phyloP scores from a whole-genome alignment of 2,888 invertebrate genomes.

The Adelognathus sp. region DNA sequence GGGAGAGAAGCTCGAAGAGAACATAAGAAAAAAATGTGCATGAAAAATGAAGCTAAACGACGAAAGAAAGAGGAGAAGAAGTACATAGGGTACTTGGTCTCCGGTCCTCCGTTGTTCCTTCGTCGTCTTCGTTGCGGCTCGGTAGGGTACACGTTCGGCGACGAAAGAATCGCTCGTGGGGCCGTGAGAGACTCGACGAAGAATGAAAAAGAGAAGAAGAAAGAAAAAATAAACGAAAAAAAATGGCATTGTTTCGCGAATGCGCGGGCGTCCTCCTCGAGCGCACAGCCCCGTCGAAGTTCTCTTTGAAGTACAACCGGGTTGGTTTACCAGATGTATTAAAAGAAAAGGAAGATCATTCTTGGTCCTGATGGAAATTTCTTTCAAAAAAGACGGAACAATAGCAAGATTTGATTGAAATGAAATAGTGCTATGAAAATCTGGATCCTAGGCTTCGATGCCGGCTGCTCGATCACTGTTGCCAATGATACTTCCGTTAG shows the following conservation, averaged over 20 bases:
- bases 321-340: not conserved
- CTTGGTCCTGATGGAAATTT: not conserved
- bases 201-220: slow-evolving; percentile 39
- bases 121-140: slow-evolving; percentile 48
- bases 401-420: too few species aligned
- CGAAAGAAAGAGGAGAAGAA: slow-evolving; percentile 35
- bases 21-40: not conserved
- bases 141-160: slow-evolving; percentile 57
- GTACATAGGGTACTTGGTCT: not conserved
- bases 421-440: too few species aligned
- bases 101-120: slow-evolving; percentile 15
- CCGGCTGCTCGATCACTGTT: too few species aligned
- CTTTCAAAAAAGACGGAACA: not conserved
- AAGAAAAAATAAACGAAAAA: not conserved
- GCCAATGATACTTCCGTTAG: too few species aligned
- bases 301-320: slow-evolving; percentile 10
- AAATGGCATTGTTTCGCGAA: slow-evolving; percentile 33
- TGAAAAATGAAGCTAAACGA: slow-evolving; percentile 1
- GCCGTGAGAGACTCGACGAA: slow-evolving; percentile 53
- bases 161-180: slow-evolving; percentile 47
- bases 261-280: slow-evolving; percentile 1
- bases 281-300: not conserved
- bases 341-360: not conserved
- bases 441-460: too few species aligned
- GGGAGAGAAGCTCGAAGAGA: not conserved